Evolutionary conservation across 2,113 vertebrate genomes (phyloP).

Genomic region (Amblyopsis rosae): DNA sequence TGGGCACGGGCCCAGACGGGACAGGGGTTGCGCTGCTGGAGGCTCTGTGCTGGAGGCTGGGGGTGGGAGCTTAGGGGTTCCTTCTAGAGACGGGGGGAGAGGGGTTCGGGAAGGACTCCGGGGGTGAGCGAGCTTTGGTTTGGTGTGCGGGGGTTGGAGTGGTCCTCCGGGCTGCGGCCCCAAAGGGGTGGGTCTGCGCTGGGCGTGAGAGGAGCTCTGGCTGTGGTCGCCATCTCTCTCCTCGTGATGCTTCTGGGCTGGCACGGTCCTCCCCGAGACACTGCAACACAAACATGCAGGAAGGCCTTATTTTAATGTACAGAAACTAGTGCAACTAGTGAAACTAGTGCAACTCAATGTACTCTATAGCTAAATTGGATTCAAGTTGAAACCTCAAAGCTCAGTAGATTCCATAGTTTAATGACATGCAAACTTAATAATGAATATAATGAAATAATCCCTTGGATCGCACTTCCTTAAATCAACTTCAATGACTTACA

Average conservation of each 20-base stretch:
- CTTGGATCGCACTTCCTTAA: no score
- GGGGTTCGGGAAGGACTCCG: conserved; percentile 26
- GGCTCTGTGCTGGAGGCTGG: conserved; percentile 18
- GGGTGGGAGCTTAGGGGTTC: conserved; percentile 36
- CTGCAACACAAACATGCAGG: conserved; percentile 70
- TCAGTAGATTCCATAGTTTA: no score
- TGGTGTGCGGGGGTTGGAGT: conserved; percentile 10
- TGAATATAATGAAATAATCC: no score
- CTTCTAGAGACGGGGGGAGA: conserved; percentile 17
- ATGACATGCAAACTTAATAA: no score
- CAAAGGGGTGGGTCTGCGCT: conserved; percentile 10
- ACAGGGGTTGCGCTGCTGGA: conserved; percentile 25
- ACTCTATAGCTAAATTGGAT: no score
- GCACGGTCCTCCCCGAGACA: conserved; percentile 73
- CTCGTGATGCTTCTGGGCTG: conserved; percentile 71
- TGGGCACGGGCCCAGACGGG: conserved; percentile 54
- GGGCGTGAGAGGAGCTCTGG: conserved; percentile 35
- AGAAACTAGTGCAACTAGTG: no score
- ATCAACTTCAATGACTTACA: no score
- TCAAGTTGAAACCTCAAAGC: no score
- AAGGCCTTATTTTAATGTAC: neutral
- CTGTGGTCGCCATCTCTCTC: conserved; percentile 70
- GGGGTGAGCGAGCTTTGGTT: conserved; percentile 4
- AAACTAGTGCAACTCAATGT: neutral
- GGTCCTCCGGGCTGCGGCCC: conserved; percentile 56